phyloP scores from a whole-genome alignment of 2,113 vertebrate genomes.

The Alligator sinensis region DNA sequence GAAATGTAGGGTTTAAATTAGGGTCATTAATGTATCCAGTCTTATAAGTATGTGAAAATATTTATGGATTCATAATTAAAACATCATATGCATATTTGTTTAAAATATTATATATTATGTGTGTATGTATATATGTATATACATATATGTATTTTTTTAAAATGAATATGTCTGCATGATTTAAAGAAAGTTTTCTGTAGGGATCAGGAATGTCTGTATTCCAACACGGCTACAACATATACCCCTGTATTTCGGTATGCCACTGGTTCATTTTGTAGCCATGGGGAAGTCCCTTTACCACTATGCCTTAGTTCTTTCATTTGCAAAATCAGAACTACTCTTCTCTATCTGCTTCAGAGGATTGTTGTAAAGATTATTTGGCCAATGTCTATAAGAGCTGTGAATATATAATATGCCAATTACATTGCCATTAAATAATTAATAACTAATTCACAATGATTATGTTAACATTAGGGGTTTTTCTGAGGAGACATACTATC shows the following conservation, averaged over 20 bases:
- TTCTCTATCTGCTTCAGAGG: neutral
- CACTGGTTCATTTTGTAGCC: neutral
- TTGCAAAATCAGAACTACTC: neutral
- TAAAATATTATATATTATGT: neutral
- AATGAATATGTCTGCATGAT: neutral
- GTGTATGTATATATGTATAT: no score
- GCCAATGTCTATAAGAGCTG: neutral
- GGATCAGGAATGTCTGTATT: no score
- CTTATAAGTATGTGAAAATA: neutral
- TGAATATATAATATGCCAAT: neutral
- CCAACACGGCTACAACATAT: no score
- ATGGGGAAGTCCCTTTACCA: neutral
- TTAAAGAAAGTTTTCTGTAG: neutral
- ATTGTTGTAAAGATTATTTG: neutral
- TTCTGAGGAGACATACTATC: neutral
- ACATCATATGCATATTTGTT: neutral
- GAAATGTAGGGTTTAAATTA: neutral
- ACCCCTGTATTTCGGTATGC: neutral
- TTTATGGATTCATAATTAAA: neutral
- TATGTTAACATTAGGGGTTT: neutral
- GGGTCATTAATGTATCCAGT: neutral
- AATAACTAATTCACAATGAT: neutral
- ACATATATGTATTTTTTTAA: neutral
- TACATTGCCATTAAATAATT: neutral
- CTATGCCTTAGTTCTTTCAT: neutral